Base-by-base conservation (phyloP, 2,888 invertebrate genomes). In the Chaetogeoica ovagalla region DNA sequence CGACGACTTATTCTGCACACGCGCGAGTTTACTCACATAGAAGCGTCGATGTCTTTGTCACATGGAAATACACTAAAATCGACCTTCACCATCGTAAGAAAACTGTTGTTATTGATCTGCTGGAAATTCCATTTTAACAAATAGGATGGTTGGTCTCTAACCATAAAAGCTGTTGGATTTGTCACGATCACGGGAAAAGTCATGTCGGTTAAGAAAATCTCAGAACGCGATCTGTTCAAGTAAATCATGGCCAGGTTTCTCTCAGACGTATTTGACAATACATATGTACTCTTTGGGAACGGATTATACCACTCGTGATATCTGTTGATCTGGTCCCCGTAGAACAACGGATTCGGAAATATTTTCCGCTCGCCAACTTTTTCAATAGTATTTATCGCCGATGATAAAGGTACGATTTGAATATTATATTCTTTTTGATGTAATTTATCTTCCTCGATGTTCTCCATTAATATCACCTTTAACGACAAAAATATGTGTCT, bases 121-220 rank as follows among this genome's bases (percentile, higher is more conserved):
- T 9, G 9, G 9, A 48, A 8, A 9, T 7, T 48, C 23, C 23
- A 11, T n/a, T n/a, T n/a, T n/a, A 60, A 60, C 21, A 60, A 0
- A 4, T 23, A 1, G 13, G 13, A 11, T 1, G 23, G 2, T 23
- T 23, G 0, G 8, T 0, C 3, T n/a, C n/a, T n/a, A n/a, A n/a
- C 8, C 8, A 60, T 2, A 11, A 60, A 60, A 21, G 23, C 11
- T 11, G 60, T 23, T 13, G 60, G 60, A 23, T 60, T 6, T 23
- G 60, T 23, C 2, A 11, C 60, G 13, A 60, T 60, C 11, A 11
- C 21, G 3, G 60, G 60, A 60, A 23, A 60, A 13, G 23, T 23
- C 9, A 11, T 1, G 6, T 60, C 13, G 23, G 9, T 9, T 1
- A 48, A 48, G 2, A 13, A 0, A 23, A 4, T 11, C 8, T 60